Conservation (phyloP, 1,140 invertebrate species). For the Cephus cinctus region DNA sequence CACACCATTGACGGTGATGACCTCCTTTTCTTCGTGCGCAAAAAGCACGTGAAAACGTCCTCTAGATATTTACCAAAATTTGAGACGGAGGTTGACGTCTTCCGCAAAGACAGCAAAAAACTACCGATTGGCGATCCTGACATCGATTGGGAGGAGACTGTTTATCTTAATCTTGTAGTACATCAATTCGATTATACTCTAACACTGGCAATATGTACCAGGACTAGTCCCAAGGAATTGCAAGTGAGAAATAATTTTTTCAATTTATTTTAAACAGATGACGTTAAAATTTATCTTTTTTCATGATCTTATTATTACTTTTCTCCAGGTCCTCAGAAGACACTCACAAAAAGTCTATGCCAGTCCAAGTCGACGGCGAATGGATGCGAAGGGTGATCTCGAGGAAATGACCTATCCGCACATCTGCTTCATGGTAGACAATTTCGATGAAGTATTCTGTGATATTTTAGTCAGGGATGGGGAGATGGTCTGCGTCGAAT, state of each 20-base stretch:
- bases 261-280: neutral
- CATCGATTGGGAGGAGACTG: slow-evolving; percentile 99
- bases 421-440: slow-evolving; percentile 98
- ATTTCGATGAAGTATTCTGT: slow-evolving; percentile 98
- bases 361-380: slow-evolving; percentile 90
- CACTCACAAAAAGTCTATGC: slow-evolving; percentile 97
- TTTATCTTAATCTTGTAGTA: slow-evolving; percentile 97
- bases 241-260: slow-evolving; percentile 64
- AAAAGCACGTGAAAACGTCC: slow-evolving; percentile 83
- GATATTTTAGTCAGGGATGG: slow-evolving; percentile 95
- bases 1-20: slow-evolving; percentile 89
- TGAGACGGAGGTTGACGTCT: slow-evolving; percentile 93
- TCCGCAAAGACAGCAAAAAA: slow-evolving; percentile 94
- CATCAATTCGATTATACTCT: slow-evolving; percentile 98
- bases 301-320: neutral
- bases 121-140: slow-evolving; percentile 92
- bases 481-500: slow-evolving; percentile 97
- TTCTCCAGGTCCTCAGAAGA: slow-evolving; percentile 71
- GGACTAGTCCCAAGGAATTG: slow-evolving; percentile 94
- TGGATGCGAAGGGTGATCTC: slow-evolving; percentile 97
- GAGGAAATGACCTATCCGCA: slow-evolving; percentile 99
- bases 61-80: slow-evolving; percentile 85
- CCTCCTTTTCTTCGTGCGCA: slow-evolving; percentile 92
- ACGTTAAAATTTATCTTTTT: slow-evolving; percentile 1
- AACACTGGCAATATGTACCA: slow-evolving; percentile 95